Conservation (phyloP, 23 tunicate species). For the Diplosoma virens region DNA sequence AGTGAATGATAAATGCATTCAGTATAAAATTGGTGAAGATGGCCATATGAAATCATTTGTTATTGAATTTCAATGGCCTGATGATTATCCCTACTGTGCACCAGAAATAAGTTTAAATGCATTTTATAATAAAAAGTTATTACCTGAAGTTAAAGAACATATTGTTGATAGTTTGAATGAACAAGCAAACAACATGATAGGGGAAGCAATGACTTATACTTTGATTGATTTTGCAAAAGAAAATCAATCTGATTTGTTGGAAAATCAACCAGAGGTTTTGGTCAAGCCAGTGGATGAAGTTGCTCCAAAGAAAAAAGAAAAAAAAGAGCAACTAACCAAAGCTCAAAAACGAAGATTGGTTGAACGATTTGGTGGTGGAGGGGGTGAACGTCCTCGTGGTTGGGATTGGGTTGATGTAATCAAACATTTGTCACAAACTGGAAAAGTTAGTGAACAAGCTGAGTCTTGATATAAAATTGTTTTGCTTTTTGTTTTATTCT, state of each 20-base stretch:
- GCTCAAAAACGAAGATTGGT: slow-evolving; percentile 82
- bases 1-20: slow-evolving; percentile 39
- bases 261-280: slow-evolving; percentile 38
- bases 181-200: slow-evolving; percentile 52
- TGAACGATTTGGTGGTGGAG: slow-evolving; percentile 43
- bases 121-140: slow-evolving; percentile 73
- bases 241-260: slow-evolving; percentile 60
- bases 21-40: slow-evolving; percentile 83
- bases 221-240: slow-evolving; percentile 89
- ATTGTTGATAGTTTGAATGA: slow-evolving; percentile 27
- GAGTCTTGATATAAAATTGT: neutral
- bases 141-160: slow-evolving; percentile 47
- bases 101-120: slow-evolving; percentile 62
- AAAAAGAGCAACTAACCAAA: slow-evolving; percentile 90
- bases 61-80: slow-evolving; percentile 64
- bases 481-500: neutral
- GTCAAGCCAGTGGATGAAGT: neutral
- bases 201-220: slow-evolving; percentile 76
- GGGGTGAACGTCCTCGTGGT: slow-evolving; percentile 80
- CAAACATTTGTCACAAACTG: slow-evolving; percentile 76
- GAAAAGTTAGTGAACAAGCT: slow-evolving; percentile 10
- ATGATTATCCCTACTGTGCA: slow-evolving; percentile 54
- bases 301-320: slow-evolving; percentile 60
- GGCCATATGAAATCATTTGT: slow-evolving; percentile 63
- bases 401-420: slow-evolving; percentile 93